Evolutionary conservation across 2,797 vertebrate species (phyloP).

Genomic region (Otolemur crassicaudatus): DNA sequence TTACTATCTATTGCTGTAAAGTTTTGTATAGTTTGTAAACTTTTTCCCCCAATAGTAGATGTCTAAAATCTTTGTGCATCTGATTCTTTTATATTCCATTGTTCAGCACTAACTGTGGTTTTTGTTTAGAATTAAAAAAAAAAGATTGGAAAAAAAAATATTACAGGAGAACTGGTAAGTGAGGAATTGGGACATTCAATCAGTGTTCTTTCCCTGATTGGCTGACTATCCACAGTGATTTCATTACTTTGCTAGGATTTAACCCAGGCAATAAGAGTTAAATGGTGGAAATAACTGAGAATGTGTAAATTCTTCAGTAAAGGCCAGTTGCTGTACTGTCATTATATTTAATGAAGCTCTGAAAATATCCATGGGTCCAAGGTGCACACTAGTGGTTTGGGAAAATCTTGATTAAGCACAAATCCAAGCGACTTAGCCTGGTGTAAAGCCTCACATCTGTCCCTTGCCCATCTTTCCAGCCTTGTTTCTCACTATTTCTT

Average conservation of each 20-base stretch:
- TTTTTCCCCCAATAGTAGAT: conserved; percentile 84
- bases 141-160: neutral
- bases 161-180: neutral
- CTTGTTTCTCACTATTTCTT: neutral
- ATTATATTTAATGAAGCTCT: neutral
- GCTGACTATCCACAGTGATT: neutral
- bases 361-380: neutral
- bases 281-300: conserved; percentile 24
- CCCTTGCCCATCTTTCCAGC: neutral
- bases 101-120: conserved; percentile 91
- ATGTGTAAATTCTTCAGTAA: neutral
- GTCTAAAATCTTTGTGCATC: conserved; percentile 89
- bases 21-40: conserved; percentile 94
- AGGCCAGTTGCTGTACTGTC: neutral
- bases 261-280: neutral
- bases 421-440: neutral
- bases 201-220: neutral
- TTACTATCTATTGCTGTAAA: conserved; percentile 92
- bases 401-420: neutral
- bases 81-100: conserved; percentile 92
- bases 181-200: neutral
- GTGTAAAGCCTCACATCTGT: neutral
- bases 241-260: neutral
- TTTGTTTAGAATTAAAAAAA: conserved; percentile 92
- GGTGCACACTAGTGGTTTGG: neutral